phyloP scores from a whole-genome alignment of 2,888 invertebrate species.

The Chymomyza fuscimana region DNA sequence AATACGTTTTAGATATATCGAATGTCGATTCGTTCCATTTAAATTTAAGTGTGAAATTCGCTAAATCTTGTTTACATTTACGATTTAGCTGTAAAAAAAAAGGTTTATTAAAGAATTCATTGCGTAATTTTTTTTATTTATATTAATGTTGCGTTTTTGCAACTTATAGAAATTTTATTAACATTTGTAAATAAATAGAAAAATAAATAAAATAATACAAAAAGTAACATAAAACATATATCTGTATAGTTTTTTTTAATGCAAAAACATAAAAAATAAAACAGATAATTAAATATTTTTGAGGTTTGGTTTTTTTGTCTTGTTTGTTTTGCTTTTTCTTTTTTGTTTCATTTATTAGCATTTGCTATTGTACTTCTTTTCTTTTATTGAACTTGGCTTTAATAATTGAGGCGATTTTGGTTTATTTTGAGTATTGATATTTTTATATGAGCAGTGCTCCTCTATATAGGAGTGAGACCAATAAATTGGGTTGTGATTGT shows the following conservation, averaged over 20 bases:
- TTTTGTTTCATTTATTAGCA: constrained; percentile 5
- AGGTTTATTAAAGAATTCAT: not conserved
- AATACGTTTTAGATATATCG: too few relatives aligned
- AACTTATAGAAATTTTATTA: not conserved
- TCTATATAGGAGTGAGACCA: not conserved
- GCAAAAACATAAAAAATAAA: not conserved
- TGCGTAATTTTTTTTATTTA: not conserved
- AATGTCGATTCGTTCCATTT: not conserved
- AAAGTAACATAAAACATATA: constrained; percentile 5
- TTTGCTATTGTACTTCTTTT: constrained; percentile 7
- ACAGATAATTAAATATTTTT: not conserved
- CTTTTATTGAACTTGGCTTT: not conserved
- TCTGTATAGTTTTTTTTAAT: not conserved
- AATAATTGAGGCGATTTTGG: not conserved
- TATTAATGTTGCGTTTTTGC: not conserved
- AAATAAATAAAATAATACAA: constrained; percentile 4
- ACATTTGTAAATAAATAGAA: not conserved
- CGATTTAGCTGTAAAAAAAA: not conserved
- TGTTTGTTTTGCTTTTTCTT: constrained; percentile 38
- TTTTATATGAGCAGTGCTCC: not conserved
- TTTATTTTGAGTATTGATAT: not conserved
- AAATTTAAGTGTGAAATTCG: not conserved
- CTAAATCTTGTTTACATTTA: not conserved
- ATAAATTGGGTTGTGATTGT: not conserved
- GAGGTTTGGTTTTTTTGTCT: constrained; percentile 10